These are phyloP conservation scores for Scrobipalpa atriplicella DNA, from an alignment of 2,888 invertebrate species.

Conservation along the genomic window DNA sequence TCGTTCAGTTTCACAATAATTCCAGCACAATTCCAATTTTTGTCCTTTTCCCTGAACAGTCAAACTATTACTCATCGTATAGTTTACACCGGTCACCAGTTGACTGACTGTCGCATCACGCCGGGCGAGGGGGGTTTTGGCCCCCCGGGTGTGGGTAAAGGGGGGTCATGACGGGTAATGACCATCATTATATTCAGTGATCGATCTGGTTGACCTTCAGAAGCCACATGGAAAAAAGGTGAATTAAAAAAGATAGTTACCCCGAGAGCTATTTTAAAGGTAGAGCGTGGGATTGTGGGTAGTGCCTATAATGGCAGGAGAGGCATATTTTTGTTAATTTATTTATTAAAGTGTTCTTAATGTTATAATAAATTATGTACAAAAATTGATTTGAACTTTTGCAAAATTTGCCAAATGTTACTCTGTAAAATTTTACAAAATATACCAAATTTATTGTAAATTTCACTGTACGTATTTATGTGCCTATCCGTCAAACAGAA, in stretches of 20 bases:
- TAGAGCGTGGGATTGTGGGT: too few relatives aligned
- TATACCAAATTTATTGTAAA: too few relatives aligned
- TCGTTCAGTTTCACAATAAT: neutral
- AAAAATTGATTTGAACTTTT: too few relatives aligned
- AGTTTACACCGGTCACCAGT: conserved; percentile 7
- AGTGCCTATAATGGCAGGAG: too few relatives aligned
- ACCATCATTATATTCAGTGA: conserved; percentile 40
- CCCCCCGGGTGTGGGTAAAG: conserved; percentile 35
- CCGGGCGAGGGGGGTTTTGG: neutral
- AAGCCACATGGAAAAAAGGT: conserved; percentile 22
- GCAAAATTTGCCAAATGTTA: too few relatives aligned
- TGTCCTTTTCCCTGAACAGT: conserved; percentile 6
- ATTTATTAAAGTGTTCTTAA: too few relatives aligned
- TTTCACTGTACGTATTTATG: too few relatives aligned
- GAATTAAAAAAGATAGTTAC: neutral
- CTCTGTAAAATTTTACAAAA: too few relatives aligned
- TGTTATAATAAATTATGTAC: too few relatives aligned
- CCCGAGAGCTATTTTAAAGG: neutral
- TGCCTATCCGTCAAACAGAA: neutral
- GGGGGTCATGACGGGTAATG: conserved; percentile 35
- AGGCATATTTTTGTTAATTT: too few relatives aligned
- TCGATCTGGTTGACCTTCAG: conserved; percentile 44
- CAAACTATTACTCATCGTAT: conserved; percentile 6
- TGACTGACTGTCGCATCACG: conserved; percentile 22
- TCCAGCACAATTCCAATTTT: neutral